phyloP scores from a whole-genome alignment of 2,888 invertebrate species.

The Diarsia brunnea region DNA sequence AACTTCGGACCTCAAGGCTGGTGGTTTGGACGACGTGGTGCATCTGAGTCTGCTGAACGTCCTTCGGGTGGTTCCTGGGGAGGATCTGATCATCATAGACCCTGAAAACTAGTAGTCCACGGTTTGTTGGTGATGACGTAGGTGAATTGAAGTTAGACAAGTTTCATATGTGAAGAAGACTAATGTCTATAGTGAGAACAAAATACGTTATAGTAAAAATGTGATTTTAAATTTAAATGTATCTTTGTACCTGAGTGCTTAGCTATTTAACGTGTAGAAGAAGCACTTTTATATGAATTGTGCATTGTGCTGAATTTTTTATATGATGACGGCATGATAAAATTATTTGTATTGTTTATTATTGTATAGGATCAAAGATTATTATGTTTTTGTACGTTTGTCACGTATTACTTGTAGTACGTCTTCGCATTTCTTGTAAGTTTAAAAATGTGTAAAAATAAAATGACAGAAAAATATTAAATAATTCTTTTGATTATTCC shows the following conservation, averaged over 20 bases:
- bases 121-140: not conserved
- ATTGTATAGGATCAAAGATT: no score
- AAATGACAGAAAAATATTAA: no score
- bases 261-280: not conserved
- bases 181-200: not conserved
- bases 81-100: constrained; percentile 15
- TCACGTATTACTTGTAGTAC: no score
- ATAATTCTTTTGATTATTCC: no score
- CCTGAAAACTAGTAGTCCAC: not conserved
- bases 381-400: no score
- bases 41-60: constrained; percentile 4
- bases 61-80: not conserved
- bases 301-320: no score
- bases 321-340: no score
- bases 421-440: no score
- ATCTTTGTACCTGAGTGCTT: not conserved
- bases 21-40: constrained; percentile 36
- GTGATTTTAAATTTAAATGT: not conserved
- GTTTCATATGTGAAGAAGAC: not conserved
- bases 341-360: no score
- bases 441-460: no score
- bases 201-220: not conserved
- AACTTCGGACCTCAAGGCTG: constrained; percentile 6
- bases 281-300: no score
- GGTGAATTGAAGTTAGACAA: no score